Conservation (phyloP, 2,113 vertebrate genomes). For the Pycnonotus jocosus region DNA sequence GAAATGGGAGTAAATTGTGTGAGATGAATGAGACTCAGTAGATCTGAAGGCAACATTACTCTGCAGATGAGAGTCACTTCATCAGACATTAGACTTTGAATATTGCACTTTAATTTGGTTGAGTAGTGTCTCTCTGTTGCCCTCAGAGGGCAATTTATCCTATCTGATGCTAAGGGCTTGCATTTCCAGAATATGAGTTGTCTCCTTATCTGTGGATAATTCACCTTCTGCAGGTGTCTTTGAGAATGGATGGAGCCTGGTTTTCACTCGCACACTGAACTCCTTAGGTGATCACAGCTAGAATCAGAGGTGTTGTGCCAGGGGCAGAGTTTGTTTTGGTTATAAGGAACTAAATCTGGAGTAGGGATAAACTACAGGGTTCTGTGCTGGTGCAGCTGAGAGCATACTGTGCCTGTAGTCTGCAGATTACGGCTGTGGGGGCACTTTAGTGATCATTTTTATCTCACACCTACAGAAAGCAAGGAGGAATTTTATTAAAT, state of each 20-base stretch:
- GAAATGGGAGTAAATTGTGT: constrained; percentile 11
- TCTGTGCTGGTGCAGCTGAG: neutral
- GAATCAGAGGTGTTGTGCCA: neutral
- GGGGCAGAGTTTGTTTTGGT: neutral
- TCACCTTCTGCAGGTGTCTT: neutral
- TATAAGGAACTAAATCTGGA: neutral
- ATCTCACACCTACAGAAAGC: neutral
- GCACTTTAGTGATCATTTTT: neutral
- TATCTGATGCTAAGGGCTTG: neutral
- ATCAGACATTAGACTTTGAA: constrained; percentile 46
- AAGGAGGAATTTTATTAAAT: neutral
- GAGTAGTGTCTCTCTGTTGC: constrained; percentile 9
- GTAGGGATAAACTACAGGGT: neutral
- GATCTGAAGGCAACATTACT: constrained; percentile 36
- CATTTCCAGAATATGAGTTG: neutral
- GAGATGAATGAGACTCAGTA: constrained; percentile 26
- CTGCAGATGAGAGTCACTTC: constrained; percentile 44
- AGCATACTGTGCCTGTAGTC: neutral
- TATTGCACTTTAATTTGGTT: constrained; percentile 52
- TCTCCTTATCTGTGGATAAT: neutral
- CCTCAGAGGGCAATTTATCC: constrained; percentile 29
- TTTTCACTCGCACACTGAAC: neutral
- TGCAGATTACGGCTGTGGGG: neutral
- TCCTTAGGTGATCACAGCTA: neutral
- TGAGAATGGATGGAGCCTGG: neutral